Evolutionary conservation across 2,113 vertebrate species (phyloP), one percentile per base, ranked within the genome.

Genomic region (Scomber japonicus): DNA sequence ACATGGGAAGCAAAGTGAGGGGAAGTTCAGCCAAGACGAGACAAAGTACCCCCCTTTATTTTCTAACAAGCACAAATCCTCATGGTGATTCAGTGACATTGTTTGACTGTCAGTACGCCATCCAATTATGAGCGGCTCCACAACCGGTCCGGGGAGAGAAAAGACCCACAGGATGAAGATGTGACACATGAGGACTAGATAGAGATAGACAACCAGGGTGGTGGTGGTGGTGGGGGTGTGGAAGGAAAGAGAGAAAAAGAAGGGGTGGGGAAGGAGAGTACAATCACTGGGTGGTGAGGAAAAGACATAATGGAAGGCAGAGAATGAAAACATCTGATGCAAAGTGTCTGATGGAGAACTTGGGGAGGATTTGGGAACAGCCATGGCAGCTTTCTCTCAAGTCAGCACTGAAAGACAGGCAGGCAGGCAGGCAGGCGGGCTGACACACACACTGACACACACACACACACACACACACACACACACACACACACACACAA

Each of bases 291-390:
- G 54, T 13, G 19, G 54, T 14, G 62, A 72, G 50, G 56, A 30
- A 75, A 74, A 71, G 13, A 45, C 14, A 17, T 30, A 61, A 53
- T 27, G 44, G 79, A 81, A 84, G 67, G 35, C 46, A 74, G 59
- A 30, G 77, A 61, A 61, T 31, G 49, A 80, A 82, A 88, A 74
- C 74, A 56, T 79, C 64, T 56, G 66, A 85, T 66, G 76, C 35
- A 64, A 49, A 69, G 68, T 65, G 76, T 48, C 63, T 68, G 76
- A 81, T 10, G 21, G 72, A 74, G 55, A 69, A 84, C 56, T 61
- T 8, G 27, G 31, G 62, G 65, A 75, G 50, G 65, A 72, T 21
- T 79, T 24, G 0, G 65, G 55, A 80, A 50, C 40, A 53, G n/a
- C 57, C 46, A 4, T 13, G 67, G 66, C 71, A 60, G 64, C 65